Percentiles rank a stretch among this genome's conserved stretches.
Conservation (phyloP, 2,888 invertebrate genomes). For the Melanostoma mellinum region DNA sequence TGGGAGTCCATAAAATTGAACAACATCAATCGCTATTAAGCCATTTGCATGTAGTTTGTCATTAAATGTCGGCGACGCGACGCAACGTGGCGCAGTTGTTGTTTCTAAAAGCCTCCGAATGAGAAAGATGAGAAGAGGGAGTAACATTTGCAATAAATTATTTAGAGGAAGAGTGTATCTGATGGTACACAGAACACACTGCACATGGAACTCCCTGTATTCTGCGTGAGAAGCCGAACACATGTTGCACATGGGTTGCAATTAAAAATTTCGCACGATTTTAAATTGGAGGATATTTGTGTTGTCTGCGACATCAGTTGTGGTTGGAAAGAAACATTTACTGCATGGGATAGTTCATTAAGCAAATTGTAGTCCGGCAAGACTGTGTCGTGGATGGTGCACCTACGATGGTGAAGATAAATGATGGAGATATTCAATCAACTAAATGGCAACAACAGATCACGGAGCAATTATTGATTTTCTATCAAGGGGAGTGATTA, state of each 20-base stretch:
- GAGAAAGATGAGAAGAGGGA: slow-evolving; percentile 6
- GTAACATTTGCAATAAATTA: slow-evolving; percentile 59
- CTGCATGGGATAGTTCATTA: slow-evolving; percentile 37
- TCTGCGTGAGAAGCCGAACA: slow-evolving; percentile 65
- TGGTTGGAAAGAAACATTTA: slow-evolving; percentile 1
- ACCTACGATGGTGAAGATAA: slow-evolving; percentile 27
- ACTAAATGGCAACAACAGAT: slow-evolving; percentile 27
- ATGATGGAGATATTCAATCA: slow-evolving; percentile 47
- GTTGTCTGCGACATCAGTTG: slow-evolving; percentile 28
- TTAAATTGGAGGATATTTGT: slow-evolving; percentile 63
- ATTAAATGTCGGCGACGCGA: slow-evolving; percentile 5
- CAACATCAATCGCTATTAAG: slow-evolving; percentile 64
- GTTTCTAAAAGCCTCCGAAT: slow-evolving; percentile 16
- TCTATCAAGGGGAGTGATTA: slow-evolving; percentile 44
- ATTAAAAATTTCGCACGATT: slow-evolving; percentile 66
- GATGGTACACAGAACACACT: background rate
- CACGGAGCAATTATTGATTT: slow-evolving; percentile 45
- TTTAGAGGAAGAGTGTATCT: slow-evolving; percentile 20
- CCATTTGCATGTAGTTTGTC: slow-evolving; percentile 69
- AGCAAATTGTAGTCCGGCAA: slow-evolving; percentile 29
- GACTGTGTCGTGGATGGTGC: background rate
- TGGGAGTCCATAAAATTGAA: slow-evolving; percentile 54
- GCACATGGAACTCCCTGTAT: slow-evolving; percentile 24
- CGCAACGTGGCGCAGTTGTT: background rate
- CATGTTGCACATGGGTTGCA: slow-evolving; percentile 67